Evolutionary conservation across 2,797 vertebrate species (phyloP).

Genomic region (Onychomys leucogaster): DNA sequence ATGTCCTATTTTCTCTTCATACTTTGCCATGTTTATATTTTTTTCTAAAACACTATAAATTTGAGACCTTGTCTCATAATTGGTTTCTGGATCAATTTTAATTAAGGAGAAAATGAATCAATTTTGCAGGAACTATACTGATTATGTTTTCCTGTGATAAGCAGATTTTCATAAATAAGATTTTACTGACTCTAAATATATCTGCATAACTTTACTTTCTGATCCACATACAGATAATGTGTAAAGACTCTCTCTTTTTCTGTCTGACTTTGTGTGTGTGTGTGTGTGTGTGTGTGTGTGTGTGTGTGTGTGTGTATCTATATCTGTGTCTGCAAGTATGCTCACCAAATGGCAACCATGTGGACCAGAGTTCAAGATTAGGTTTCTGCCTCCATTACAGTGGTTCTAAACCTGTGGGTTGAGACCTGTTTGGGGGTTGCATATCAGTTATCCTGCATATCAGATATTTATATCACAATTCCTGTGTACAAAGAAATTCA

Average conservation of each 20-base stretch:
- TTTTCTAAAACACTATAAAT: not conserved
- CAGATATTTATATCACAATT: not conserved
- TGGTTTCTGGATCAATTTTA: slow-evolving; percentile 20
- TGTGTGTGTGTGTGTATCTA: not conserved
- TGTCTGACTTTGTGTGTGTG: too few relatives aligned
- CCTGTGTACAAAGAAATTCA: not conserved
- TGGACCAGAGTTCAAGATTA: not conserved
- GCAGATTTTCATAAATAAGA: slow-evolving; percentile 4
- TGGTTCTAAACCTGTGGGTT: not conserved
- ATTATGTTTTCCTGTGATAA: slow-evolving; percentile 4
- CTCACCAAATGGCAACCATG: not conserved
- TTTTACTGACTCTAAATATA: not conserved
- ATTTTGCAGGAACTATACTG: not conserved
- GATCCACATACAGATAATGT: not conserved
- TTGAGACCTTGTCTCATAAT: not conserved
- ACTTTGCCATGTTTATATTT: not conserved
- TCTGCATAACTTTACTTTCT: not conserved
- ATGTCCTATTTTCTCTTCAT: not conserved
- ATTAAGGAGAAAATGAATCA: slow-evolving; percentile 40
- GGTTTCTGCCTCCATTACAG: not conserved
- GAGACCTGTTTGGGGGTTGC: not conserved
- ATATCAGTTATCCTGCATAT: not conserved
- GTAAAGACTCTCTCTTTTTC: not conserved
- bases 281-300: not conserved
- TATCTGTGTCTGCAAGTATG: not conserved